Evolutionary conservation across 2,113 vertebrate genomes (phyloP), one percentile per base, ranked within the genome.

Genomic region (Calyptomena viridis): DNA sequence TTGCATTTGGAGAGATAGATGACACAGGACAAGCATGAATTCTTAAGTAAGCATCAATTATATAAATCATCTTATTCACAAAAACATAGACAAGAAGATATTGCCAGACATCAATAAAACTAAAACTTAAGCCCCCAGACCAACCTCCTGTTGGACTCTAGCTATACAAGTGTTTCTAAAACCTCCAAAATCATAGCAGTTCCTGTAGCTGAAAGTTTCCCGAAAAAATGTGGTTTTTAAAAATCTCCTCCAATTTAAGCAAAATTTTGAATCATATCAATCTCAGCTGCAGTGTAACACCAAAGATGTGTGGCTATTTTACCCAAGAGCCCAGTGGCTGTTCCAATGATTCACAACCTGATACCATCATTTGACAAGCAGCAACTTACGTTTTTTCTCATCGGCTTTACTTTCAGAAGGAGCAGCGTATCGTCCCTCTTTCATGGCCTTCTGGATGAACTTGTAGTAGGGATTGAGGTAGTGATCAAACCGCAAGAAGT

Each of bases 401-500:
- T 99, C 98, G 0, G 84, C 95, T 91, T 98, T 98, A 87, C 83
- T 98, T 44, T 98, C 97, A 0, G 98, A 98, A 84, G 90, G 89
- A 10, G 97, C 84, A 1, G 98, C 98, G 11, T 99, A 99, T 40
- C 99, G 98, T 11, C 99, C 99, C 71, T 99, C 99, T 63, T 99
- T 99, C 99, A 99, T 99, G 42, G 99, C 98, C 73, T 98, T 99
- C 96, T 99, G 98, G 96, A 99, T 99, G 98, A 99, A 98, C 91
- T 98, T 99, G 97, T 99, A 99, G 97, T 99, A 99, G 62, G 99
- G 99, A 87, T 99, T 99, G 97, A 99, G 98, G 98, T 99, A 99
- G 97, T 99, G 99, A 97, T 99, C 99, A 40, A 99, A 99, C 3
- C 99, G 98, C 60, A 99, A 97, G 72, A 99, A 99, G 97, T 99